Base-by-base conservation (phyloP, 2,113 vertebrate genomes). In the Cromileptes altivelis region DNA sequence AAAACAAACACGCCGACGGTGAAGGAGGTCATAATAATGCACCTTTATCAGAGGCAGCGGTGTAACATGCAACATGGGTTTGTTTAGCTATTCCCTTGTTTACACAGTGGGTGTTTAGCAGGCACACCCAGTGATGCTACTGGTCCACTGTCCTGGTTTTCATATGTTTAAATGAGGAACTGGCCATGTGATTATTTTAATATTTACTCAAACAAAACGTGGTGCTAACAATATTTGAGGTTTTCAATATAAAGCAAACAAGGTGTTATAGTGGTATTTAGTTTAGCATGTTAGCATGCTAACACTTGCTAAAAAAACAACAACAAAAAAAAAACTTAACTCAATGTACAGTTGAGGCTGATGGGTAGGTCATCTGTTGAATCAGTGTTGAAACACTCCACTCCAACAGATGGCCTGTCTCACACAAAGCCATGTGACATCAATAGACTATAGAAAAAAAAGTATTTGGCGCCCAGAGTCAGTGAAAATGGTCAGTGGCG, bases 391-490 rank as follows among this genome's bases (percentile, higher is more conserved):
- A 73, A 83, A 58, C 82, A 23, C 37, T 74, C 15, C 0, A 53
- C 55, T 47, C 55, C 50, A 57, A 57, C 52, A 55, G 71, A 62
- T 11, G 7, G 30, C 55, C 42, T 58, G 65, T 40, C 60, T 72
- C 55, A 18, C 19, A 52, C 42, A 53, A 53, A 85, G 49, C 13
- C 23, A 58, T 17, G 45, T 64, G 67, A 69, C 45, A 76, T 53
- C 15, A 53, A 56, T 70, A 30, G 57, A 47, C 18, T 14, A 17
- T 2, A 55, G 71, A 45, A 37, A 37, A 42, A 45, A 45, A 45
- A 37, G 6, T 19, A 58, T 70, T 70, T 74, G 33, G 14, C 40
- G 50, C 30, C 30, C 13, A 75, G 37, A 57, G 23, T 62, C 18
- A 37, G 14, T 10, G 17, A 9, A 61, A 37, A 19, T 42, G 6